Evolutionary conservation across 2,888 invertebrate genomes (phyloP).

Genomic region (Sipha maydis): DNA sequence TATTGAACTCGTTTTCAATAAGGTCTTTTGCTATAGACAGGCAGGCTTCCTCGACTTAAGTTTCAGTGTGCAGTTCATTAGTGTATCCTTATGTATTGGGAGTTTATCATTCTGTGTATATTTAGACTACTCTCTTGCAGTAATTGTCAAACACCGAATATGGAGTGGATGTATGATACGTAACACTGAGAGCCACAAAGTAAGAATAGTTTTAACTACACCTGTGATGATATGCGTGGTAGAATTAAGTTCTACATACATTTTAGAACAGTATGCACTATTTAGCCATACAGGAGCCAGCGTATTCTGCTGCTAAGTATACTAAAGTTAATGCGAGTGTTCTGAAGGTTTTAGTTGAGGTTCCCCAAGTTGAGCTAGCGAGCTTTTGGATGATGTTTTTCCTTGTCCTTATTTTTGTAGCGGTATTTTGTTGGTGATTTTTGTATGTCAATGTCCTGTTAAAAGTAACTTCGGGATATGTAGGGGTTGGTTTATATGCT

Average conservation of each 20-base stretch:
- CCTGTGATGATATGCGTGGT: not conserved
- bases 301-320: too few relatives aligned
- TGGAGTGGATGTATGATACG: not conserved
- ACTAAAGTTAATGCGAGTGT: conserved; percentile 24
- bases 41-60: conserved; percentile 9
- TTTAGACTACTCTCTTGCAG: conserved; percentile 8
- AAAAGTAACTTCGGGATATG: too few relatives aligned
- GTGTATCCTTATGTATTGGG: not conserved
- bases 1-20: conserved; percentile 2
- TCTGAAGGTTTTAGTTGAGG: conserved; percentile 32
- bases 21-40: conserved; percentile 18
- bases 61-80: not conserved
- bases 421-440: too few relatives aligned
- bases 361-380: too few relatives aligned
- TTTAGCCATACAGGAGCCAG: not conserved
- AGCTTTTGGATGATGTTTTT: too few relatives aligned
- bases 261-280: too few relatives aligned
- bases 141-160: not conserved
- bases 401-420: too few relatives aligned
- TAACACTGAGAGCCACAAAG: not conserved
- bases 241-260: too few relatives aligned
- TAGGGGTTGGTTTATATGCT: too few relatives aligned
- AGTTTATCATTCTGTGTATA: not conserved
- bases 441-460: too few relatives aligned
- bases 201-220: conserved; percentile 10